phyloP scores from a whole-genome alignment of 2,113 vertebrate species.

The Tyrannus savana region DNA sequence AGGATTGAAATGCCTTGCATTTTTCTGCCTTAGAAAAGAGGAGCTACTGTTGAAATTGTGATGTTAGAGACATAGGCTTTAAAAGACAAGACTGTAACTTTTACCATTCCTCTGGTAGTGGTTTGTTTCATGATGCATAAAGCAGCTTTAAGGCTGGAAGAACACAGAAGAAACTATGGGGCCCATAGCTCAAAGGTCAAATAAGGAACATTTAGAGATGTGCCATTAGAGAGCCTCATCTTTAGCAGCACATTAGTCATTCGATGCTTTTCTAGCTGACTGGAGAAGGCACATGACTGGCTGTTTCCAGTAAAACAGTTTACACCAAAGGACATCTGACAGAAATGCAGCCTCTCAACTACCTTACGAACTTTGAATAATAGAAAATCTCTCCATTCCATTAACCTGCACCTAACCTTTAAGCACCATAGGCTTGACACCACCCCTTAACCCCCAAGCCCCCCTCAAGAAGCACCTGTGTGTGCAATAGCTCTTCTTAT shows the following conservation, averaged over 20 bases:
- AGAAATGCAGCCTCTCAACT: not conserved
- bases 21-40: not conserved
- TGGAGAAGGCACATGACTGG: not conserved
- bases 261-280: not conserved
- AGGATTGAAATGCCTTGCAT: not conserved
- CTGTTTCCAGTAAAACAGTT: not conserved
- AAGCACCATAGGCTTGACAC: not conserved
- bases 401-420: not conserved
- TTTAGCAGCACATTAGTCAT: not conserved
- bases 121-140: not conserved
- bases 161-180: not conserved
- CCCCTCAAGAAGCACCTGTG: not conserved
- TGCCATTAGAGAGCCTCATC: no score
- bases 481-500: not conserved
- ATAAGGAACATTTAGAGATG: not conserved
- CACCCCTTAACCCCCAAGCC: fast-evolving
- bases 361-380: not conserved
- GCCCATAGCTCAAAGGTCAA: not conserved
- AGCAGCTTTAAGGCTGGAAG: not conserved
- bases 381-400: not conserved
- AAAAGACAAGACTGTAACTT: not conserved
- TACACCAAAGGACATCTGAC: not conserved
- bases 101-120: not conserved
- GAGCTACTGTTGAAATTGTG: not conserved
- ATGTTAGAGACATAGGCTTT: not conserved